Percentiles rank a stretch among this genome's conserved stretches.
These are phyloP conservation scores for Rhamphomyia laevipes DNA, from an alignment of 2,888 invertebrate species.

Conservation along the genomic window DNA sequence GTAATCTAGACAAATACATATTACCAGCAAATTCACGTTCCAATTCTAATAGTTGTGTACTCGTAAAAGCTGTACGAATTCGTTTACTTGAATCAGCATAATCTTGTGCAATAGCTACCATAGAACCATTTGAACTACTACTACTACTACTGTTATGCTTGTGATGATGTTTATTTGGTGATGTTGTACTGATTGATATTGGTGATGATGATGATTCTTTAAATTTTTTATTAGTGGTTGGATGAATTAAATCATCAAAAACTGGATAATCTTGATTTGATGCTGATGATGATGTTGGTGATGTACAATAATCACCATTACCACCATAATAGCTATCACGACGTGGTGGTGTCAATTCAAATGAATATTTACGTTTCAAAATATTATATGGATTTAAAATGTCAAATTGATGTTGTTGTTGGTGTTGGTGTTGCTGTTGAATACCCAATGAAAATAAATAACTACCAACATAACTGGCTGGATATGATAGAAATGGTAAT, in stretches of 20 bases:
- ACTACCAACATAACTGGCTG: slow-evolving; percentile 50
- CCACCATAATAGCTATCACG: neutral
- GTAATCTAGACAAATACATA: slow-evolving; percentile 79
- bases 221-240: slow-evolving; percentile 21
- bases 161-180: slow-evolving; percentile 9
- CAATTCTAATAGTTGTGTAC: slow-evolving; percentile 73
- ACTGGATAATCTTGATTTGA: slow-evolving; percentile 21
- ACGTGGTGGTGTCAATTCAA: slow-evolving; percentile 15
- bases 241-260: slow-evolving; percentile 23
- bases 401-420: slow-evolving; percentile 19
- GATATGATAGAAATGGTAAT: slow-evolving; percentile 48
- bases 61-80: slow-evolving; percentile 88
- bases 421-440: slow-evolving; percentile 42
- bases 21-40: slow-evolving; percentile 82
- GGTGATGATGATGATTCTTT: slow-evolving; percentile 27
- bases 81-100: slow-evolving; percentile 66
- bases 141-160: slow-evolving; percentile 17
- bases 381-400: slow-evolving; percentile 20
- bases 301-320: slow-evolving; percentile 28
- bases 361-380: slow-evolving; percentile 23
- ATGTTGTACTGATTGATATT: slow-evolving; percentile 2
- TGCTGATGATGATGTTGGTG: slow-evolving; percentile 30
- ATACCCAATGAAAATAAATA: slow-evolving; percentile 52
- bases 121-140: slow-evolving; percentile 15
- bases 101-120: slow-evolving; percentile 19